These are phyloP conservation scores for Pipistrellus kuhlii DNA, from an alignment of 2,797 vertebrate species.

Conservation along the genomic window DNA sequence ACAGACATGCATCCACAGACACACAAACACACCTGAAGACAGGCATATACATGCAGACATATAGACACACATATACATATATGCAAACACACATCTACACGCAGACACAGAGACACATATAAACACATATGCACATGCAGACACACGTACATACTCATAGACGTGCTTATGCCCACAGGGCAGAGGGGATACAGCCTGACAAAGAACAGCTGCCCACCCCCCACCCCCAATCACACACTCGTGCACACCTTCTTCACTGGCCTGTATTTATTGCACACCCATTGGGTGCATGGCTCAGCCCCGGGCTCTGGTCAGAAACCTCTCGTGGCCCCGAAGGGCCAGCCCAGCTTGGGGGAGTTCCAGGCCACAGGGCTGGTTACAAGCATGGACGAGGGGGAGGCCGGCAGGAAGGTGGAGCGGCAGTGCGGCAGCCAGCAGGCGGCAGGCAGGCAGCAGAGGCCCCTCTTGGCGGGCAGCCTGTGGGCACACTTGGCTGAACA, in stretches of 20 bases:
- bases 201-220: not conserved
- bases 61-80: not conserved
- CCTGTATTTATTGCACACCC: slow-evolving; percentile 50
- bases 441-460: not conserved
- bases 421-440: not conserved
- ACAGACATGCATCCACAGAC: not conserved
- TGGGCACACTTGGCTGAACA: slow-evolving; percentile 77
- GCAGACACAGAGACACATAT: too few relatives aligned
- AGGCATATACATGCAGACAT: not conserved
- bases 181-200: not conserved
- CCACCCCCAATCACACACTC: not conserved
- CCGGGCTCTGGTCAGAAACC: not conserved
- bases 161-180: rapidly evolving
- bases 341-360: not conserved
- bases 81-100: not conserved
- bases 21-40: not conserved
- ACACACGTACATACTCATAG: not conserved
- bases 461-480: slow-evolving; percentile 36
- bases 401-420: slow-evolving; percentile 30
- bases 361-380: not conserved
- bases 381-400: not conserved
- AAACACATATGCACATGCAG: not conserved
- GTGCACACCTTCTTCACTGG: not conserved
- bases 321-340: not conserved
- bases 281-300: slow-evolving; percentile 32